Percentiles rank a stretch among this genome's conserved stretches.
phyloP scores from a whole-genome alignment of 2,888 invertebrate species.

The Nineta flava region DNA sequence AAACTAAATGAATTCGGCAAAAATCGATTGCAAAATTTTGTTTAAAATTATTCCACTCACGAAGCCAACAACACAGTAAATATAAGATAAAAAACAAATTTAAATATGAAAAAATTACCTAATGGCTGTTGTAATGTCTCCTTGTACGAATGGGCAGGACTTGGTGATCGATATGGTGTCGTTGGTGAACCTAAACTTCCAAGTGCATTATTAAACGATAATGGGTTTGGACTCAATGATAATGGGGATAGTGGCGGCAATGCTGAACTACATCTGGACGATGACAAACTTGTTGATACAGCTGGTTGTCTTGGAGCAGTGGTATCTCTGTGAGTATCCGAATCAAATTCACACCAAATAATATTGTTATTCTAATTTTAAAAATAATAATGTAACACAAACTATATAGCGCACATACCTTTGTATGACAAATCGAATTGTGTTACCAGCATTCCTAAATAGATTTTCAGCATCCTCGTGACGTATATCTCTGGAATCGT shows the following conservation, averaged over 20 bases:
- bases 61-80: no score
- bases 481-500: conserved; percentile 71
- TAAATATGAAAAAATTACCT: conserved; percentile 1
- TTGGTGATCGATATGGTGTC: conserved; percentile 3
- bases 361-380: not conserved
- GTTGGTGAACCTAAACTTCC: conserved; percentile 4
- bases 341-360: not conserved
- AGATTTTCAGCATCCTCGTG: conserved; percentile 85
- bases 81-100: no score
- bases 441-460: conserved; percentile 65
- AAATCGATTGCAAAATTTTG: no score
- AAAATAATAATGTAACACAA: not conserved
- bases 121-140: conserved; percentile 3
- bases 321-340: conserved; percentile 1
- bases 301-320: not conserved
- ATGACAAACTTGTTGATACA: not conserved
- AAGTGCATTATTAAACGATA: not conserved
- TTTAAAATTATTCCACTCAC: no score
- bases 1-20: no score
- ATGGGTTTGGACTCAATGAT: conserved; percentile 1
- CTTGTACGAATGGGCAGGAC: conserved; percentile 3
- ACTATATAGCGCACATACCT: conserved; percentile 35
- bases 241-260: conserved; percentile 3
- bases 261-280: conserved; percentile 1
- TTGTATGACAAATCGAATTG: conserved; percentile 66